A percentile compares a stretch with the other conserved stretches of the same genome.
phyloP scores from a whole-genome alignment of 2,888 invertebrate genomes.

The Limenitis camilla region DNA sequence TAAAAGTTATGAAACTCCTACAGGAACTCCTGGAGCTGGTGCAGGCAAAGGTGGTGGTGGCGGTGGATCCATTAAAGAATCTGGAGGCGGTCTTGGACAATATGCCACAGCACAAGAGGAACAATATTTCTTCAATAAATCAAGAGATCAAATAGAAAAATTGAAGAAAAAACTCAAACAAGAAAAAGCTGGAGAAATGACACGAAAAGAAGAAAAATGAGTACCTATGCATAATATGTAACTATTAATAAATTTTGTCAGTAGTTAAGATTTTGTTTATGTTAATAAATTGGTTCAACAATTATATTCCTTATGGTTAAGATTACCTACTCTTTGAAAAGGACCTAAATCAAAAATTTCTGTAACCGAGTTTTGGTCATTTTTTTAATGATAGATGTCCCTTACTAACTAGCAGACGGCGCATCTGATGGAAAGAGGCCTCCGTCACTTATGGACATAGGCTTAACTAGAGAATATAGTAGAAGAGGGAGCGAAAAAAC shows the following conservation, averaged over 20 bases:
- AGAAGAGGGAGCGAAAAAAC: too few relatives aligned
- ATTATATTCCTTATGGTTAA: too few relatives aligned
- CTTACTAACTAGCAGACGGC: too few relatives aligned
- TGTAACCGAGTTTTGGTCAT: too few relatives aligned
- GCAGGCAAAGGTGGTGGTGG: conserved; percentile 48
- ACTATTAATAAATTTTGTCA: background rate
- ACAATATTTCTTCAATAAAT: conserved; percentile 49
- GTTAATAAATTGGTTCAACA: too few relatives aligned
- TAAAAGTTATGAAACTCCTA: conserved; percentile 14
- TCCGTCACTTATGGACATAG: too few relatives aligned
- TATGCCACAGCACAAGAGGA: conserved; percentile 52
- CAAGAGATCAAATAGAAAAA: conserved; percentile 42
- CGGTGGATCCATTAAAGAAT: conserved; percentile 46
- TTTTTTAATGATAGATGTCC: too few relatives aligned
- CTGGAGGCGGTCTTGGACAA: conserved; percentile 47
- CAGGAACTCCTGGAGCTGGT: conserved; percentile 40
- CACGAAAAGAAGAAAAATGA: conserved; percentile 25
- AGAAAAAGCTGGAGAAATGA: conserved; percentile 15
- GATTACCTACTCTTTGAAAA: too few relatives aligned
- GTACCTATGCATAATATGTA: background rate
- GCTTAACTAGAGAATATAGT: too few relatives aligned
- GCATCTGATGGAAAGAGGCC: too few relatives aligned
- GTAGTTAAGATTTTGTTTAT: background rate
- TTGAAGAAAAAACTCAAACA: conserved; percentile 39
- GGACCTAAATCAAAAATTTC: too few relatives aligned